A percentile compares a stretch with the other conserved stretches of the same genome.
These are phyloP conservation scores for Apotomis turbidana DNA, from an alignment of 2,888 invertebrate genomes.

Conservation along the genomic window DNA sequence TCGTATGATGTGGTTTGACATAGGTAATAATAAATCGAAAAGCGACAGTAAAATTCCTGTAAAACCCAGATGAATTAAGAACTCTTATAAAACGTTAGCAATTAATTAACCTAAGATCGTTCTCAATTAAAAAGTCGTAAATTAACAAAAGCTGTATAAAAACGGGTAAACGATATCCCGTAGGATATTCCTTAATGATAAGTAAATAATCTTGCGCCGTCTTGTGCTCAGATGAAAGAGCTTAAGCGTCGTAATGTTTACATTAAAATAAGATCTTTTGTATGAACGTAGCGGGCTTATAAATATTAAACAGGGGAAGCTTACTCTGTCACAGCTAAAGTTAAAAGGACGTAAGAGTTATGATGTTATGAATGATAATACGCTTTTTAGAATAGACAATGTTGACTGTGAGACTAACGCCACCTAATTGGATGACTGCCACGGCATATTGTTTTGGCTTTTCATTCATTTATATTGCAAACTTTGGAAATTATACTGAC, in stretches of 20 bases:
- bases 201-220: slow-evolving; percentile 30
- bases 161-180: slow-evolving; percentile 18
- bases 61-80: slow-evolving; percentile 2
- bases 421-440: too few relatives aligned
- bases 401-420: too few relatives aligned
- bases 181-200: slow-evolving; percentile 31
- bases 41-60: not conserved
- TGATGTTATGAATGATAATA: too few relatives aligned
- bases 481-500: too few relatives aligned
- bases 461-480: too few relatives aligned
- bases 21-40: too few relatives aligned
- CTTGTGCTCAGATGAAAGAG: not conserved
- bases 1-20: too few relatives aligned
- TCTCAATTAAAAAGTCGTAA: slow-evolving; percentile 29
- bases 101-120: slow-evolving; percentile 19
- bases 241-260: not conserved
- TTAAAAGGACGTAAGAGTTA: too few relatives aligned
- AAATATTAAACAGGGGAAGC: slow-evolving; percentile 27
- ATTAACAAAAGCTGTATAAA: slow-evolving; percentile 28
- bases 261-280: not conserved
- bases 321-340: not conserved
- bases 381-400: too few relatives aligned
- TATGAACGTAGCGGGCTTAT: slow-evolving; percentile 1
- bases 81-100: not conserved
- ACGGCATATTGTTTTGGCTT: too few relatives aligned